Conservation (phyloP, 92 coral and sea anemone genomes). For the Parazoanthus atlanticus region DNA sequence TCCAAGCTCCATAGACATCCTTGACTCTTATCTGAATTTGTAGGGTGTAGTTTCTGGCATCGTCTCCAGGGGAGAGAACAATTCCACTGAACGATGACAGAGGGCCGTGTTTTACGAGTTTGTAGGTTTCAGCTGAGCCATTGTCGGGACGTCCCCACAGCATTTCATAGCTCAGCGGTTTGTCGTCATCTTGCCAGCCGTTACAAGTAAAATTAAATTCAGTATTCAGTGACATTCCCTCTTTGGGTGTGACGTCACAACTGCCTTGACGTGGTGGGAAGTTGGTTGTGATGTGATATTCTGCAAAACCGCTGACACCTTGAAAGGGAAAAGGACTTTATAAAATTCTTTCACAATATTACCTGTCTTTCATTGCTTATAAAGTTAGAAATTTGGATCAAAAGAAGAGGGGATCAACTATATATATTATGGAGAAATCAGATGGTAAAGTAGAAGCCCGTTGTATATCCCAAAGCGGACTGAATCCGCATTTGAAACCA, state of each 20-base stretch:
- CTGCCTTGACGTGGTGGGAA: constrained; percentile 75
- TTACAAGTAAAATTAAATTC: constrained; percentile 67
- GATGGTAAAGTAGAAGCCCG: no score
- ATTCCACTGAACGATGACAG: constrained; percentile 44
- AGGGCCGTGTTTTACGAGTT: constrained; percentile 76
- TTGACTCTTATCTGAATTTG: constrained; percentile 59
- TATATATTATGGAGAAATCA: no score
- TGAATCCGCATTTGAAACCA: not conserved
- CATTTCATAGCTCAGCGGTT: constrained; percentile 78
- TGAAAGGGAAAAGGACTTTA: not conserved
- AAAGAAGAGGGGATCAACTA: no score
- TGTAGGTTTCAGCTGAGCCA: constrained; percentile 33
- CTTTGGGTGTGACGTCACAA: constrained; percentile 72
- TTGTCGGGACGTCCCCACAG: constrained; percentile 43
- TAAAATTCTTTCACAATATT: not conserved
- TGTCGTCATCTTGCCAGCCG: constrained; percentile 81
- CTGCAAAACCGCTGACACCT: constrained; percentile 77
- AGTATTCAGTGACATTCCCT: constrained; percentile 69
- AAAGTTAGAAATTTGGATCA: no score
- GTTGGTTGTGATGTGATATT: constrained; percentile 64
- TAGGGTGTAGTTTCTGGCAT: constrained; percentile 39
- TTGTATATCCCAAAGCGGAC: not conserved
- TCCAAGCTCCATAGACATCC: constrained; percentile 78
- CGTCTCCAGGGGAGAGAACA: constrained; percentile 70
- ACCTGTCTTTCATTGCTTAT: not conserved